These are phyloP conservation scores for Microchirus variegatus DNA, from an alignment of 2,797 vertebrate genomes.

Conservation along the genomic window DNA sequence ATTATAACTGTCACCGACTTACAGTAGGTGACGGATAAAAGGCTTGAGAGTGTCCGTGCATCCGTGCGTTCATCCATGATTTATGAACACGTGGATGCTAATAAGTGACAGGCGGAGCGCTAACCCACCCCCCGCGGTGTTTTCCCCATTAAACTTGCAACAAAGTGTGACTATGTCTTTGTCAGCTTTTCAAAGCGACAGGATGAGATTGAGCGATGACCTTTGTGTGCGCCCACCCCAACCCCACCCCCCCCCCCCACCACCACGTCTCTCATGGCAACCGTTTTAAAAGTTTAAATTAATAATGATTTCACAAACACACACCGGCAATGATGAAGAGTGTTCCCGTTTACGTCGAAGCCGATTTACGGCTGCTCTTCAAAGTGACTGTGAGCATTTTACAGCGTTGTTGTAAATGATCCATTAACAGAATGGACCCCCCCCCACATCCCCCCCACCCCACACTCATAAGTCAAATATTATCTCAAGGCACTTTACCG, in stretches of 20 bases:
- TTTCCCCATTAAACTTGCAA: constrained; percentile 12
- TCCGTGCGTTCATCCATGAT: constrained; percentile 18
- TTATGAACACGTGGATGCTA: constrained; percentile 15
- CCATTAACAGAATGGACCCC: constrained; percentile 60
- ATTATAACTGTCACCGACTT: constrained; percentile 45
- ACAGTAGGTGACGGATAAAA: constrained; percentile 31
- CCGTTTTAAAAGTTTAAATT: constrained; percentile 9
- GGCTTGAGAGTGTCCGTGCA: constrained; percentile 5
- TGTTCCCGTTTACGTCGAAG: constrained; percentile 14
- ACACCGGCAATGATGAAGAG: constrained; percentile 1
- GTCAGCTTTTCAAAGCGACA: constrained; percentile 38
- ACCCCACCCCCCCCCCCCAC: too few relatives aligned
- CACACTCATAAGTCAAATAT: neutral
- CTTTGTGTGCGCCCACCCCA: too few relatives aligned
- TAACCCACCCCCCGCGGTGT: constrained; percentile 5
- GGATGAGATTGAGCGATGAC: constrained; percentile 43
- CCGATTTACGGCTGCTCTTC: constrained; percentile 50
- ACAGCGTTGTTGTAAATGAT: constrained; percentile 54
- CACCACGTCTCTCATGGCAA: constrained; percentile 54
- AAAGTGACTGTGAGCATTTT: constrained; percentile 43
- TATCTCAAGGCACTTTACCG: neutral
- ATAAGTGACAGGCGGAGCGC: neutral
- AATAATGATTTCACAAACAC: constrained; percentile 20
- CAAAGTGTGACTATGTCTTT: constrained; percentile 15
- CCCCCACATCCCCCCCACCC: constrained; percentile 24